Base-by-base conservation (phyloP, 2,797 vertebrate genomes). In the Gymnoscopelus braueri region DNA sequence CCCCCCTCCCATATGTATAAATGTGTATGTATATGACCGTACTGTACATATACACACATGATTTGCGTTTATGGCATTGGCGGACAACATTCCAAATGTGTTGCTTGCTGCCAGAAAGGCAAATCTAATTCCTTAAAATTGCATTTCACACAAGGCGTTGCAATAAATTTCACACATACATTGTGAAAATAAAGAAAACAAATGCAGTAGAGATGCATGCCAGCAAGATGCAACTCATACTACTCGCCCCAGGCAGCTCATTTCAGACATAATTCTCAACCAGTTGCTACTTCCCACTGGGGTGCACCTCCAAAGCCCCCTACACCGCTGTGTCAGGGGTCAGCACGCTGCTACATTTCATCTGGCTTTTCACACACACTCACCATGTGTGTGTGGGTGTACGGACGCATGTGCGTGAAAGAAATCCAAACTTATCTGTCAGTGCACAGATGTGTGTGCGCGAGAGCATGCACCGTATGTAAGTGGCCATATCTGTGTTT, bases 291-390 rank as follows among this genome's bases (percentile, higher is more conserved):
- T 74, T 75, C 54, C 61, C 79, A 69, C 69, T 26, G 23, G 64
- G 73, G 52, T 19, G 60, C 12, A 0, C 19, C 69, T 62, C 63
- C 3, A 51, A 72, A 78, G 58, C 15, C 26, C 61, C 0, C 75
- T 60, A 26, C 5, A 14, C 58, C 23, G 72, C 48, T 8, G 3
- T 54, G 52, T 65, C 60, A 74, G 62, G 66, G 80, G 82, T 83
- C 64, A 3, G 51, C 70, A 50, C 71, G 14, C 26, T 2, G 50
- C 59, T 1, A 15, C 66, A 79, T 76, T 80, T 85, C 79, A 75
- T 78, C 71, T 56, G 60, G 57, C 35, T 52, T 60, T 82, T 70
- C 78, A 72, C 77, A 72, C 76, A 74, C 62, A 59, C 80, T 56
- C 3, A 1, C 60, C 49, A 29, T 56, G 67, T 54, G 75, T 65